phyloP scores from a whole-genome alignment of 2,888 invertebrate species.

The Drosophila histrio region DNA sequence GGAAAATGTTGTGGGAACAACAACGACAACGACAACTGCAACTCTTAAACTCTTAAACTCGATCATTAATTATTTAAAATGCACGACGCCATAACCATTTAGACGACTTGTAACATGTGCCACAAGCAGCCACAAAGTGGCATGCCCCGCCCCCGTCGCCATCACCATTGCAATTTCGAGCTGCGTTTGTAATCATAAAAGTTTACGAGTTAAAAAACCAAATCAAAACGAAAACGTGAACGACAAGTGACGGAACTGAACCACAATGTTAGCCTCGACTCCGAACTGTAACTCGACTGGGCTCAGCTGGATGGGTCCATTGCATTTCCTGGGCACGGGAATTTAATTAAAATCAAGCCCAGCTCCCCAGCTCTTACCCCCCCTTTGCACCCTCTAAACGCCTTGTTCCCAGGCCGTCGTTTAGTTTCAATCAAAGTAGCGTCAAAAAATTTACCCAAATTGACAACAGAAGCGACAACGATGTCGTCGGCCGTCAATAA shows the following conservation, averaged over 20 bases:
- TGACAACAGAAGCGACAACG: slow-evolving; percentile 75
- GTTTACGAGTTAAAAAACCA: slow-evolving; percentile 68
- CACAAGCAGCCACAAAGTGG: slow-evolving; percentile 27
- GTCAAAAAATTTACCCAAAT: slow-evolving; percentile 66
- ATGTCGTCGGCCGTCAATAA: slow-evolving; percentile 59
- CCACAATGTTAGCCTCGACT: slow-evolving; percentile 15
- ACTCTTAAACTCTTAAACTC: slow-evolving; percentile 10
- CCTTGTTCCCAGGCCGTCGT: slow-evolving; percentile 42
- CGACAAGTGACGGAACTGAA: slow-evolving; percentile 65
- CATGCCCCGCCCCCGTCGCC: neutral
- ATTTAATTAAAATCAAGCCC: slow-evolving; percentile 74
- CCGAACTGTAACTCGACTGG: slow-evolving; percentile 35
- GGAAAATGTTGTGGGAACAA: neutral
- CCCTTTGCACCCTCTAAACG: neutral
- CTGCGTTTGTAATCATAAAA: slow-evolving; percentile 70
- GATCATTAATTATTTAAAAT: slow-evolving; percentile 76
- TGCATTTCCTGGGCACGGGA: slow-evolving; percentile 64
- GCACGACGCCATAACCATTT: slow-evolving; percentile 71
- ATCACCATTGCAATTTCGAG: neutral
- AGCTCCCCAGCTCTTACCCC: neutral
- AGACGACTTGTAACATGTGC: slow-evolving; percentile 66
- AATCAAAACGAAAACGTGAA: slow-evolving; percentile 46
- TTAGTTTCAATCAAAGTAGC: slow-evolving; percentile 79
- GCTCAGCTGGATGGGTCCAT: slow-evolving; percentile 73
- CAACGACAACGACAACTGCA: slow-evolving; percentile 5